These are phyloP conservation scores for Parus major DNA, from an alignment of 2,113 vertebrate genomes.

Conservation along the genomic window DNA sequence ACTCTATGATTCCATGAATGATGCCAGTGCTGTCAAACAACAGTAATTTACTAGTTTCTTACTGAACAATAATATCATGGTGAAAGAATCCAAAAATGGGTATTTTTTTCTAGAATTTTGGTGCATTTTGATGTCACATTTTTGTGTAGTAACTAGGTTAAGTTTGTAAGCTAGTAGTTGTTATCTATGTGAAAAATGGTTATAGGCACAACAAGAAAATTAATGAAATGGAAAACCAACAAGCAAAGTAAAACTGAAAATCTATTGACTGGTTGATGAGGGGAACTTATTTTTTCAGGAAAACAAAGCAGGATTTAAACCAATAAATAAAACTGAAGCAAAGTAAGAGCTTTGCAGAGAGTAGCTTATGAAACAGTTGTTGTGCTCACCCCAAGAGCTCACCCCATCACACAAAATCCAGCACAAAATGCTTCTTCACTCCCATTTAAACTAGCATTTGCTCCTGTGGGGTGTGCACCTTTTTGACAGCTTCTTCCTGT, in stretches of 20 bases:
- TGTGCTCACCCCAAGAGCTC: background rate
- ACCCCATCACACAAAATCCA: background rate
- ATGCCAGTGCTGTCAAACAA: background rate
- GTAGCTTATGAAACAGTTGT: background rate
- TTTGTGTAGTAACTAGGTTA: background rate
- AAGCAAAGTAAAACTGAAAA: background rate
- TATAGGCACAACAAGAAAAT: background rate
- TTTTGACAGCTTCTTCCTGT: background rate
- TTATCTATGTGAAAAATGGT: background rate
- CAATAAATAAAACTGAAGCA: background rate
- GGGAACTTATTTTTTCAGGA: background rate
- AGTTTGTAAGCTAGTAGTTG: background rate
- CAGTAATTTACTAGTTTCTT: background rate
- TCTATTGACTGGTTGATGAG: background rate
- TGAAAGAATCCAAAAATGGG: background rate
- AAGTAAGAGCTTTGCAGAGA: background rate
- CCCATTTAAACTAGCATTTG: background rate
- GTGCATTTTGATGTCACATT: background rate
- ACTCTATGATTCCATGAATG: background rate
- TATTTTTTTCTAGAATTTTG: background rate
- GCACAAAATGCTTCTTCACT: background rate
- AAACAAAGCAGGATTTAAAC: background rate
- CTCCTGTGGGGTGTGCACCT: background rate
- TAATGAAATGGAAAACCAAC: background rate
- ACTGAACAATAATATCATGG: rapidly evolving